Conservation (phyloP, 2,888 invertebrate genomes). For the Plagodis pulveraria region DNA sequence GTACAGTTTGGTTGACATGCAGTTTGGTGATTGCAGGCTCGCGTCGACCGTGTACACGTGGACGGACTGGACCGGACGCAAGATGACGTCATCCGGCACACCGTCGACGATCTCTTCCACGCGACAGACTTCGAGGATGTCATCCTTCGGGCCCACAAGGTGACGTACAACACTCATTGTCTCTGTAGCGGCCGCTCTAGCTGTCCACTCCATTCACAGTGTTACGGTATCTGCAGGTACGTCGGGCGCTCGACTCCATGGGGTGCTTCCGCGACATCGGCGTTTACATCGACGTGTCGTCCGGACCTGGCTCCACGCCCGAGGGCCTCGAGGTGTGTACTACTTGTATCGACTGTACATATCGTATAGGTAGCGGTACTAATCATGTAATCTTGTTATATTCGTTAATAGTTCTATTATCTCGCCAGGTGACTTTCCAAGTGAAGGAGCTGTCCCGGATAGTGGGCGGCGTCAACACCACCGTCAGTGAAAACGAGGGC, state of each 20-base stretch:
- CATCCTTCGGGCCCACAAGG: slow-evolving; percentile 87
- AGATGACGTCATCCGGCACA: slow-evolving; percentile 93
- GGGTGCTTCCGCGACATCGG: slow-evolving; percentile 95
- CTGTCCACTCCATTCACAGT: neutral
- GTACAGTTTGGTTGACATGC: neutral
- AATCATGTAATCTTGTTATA: too few species aligned
- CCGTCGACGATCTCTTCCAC: slow-evolving; percentile 92
- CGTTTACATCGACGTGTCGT: slow-evolving; percentile 94
- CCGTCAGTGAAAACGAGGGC: slow-evolving; percentile 96
- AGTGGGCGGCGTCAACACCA: slow-evolving; percentile 93
- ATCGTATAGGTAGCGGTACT: too few species aligned
- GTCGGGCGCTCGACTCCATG: slow-evolving; percentile 90
- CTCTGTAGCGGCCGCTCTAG: neutral
- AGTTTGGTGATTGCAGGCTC: slow-evolving; percentile 81
- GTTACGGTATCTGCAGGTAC: slow-evolving; percentile 77
- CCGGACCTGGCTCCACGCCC: slow-evolving; percentile 90
- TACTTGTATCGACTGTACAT: neutral
- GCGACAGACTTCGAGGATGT: slow-evolving; percentile 95
- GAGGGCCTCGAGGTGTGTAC: slow-evolving; percentile 90
- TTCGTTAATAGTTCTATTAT: too few species aligned
- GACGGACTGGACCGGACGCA: slow-evolving; percentile 94
- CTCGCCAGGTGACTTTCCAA: slow-evolving; percentile 90
- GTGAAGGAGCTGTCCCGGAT: slow-evolving; percentile 93
- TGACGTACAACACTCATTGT: slow-evolving; percentile 39
- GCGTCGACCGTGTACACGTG: slow-evolving; percentile 94